A percentile compares a stretch with the other conserved stretches of the same genome.
Conservation (phyloP, 2,797 vertebrate species). For the Setipinna tenuifilis region DNA sequence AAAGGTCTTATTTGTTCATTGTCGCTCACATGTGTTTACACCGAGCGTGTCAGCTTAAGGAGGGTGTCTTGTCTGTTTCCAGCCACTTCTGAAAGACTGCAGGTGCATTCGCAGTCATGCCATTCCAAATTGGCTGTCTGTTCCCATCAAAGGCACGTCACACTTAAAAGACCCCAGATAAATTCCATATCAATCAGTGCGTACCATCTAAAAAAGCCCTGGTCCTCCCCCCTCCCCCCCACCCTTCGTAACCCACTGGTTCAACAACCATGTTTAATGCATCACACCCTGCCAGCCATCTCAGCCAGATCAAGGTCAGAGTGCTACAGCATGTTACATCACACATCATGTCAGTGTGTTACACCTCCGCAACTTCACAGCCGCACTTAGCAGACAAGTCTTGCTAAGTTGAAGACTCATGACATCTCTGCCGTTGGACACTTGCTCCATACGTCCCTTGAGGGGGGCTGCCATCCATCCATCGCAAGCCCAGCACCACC, state of each 20-base stretch:
- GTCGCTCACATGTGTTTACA: constrained; percentile 34
- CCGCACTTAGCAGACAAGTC: background rate
- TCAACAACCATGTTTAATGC: constrained; percentile 39
- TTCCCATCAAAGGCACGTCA: constrained; percentile 32
- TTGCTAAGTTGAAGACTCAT: background rate
- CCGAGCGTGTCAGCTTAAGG: constrained; percentile 34
- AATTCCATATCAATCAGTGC: constrained; percentile 11
- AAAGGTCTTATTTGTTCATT: background rate
- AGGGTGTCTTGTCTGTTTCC: constrained; percentile 30
- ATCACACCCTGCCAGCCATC: background rate
- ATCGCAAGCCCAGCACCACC: no score
- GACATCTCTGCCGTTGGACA: no score
- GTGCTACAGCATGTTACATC: background rate
- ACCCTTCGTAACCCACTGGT: constrained; percentile 27
- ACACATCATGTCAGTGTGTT: background rate
- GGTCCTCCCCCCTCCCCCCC: constrained; percentile 13
- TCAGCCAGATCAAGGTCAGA: constrained; percentile 30
- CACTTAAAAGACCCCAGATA: constrained; percentile 27
- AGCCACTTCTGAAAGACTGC: background rate
- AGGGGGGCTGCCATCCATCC: no score
- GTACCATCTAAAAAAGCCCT: constrained; percentile 10
- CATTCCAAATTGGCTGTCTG: constrained; percentile 21
- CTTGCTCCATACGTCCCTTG: no score
- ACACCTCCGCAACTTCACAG: background rate
- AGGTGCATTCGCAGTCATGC: background rate